Evolutionary conservation across 2,113 vertebrate genomes (phyloP).

Genomic region (Galbula dea): DNA sequence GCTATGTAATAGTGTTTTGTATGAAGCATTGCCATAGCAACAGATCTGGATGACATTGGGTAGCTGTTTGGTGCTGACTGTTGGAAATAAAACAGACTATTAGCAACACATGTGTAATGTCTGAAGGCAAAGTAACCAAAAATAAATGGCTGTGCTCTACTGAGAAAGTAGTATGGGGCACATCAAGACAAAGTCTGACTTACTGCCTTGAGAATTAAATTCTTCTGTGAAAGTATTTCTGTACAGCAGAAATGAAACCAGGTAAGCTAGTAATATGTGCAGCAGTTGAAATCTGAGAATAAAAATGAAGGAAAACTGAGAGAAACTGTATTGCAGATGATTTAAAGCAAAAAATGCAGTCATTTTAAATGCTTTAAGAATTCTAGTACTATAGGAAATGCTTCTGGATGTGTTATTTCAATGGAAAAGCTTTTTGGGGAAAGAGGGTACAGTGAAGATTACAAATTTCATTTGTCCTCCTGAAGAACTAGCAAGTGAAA

Average conservation of each 20-base stretch:
- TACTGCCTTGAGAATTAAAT: conserved; percentile 4
- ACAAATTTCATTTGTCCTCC: background rate
- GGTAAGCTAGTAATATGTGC: background rate
- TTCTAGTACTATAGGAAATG: background rate
- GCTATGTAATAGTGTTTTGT: conserved; percentile 16
- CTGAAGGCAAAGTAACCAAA: conserved; percentile 56
- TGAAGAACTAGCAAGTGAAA: background rate
- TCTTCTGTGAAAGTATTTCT: background rate
- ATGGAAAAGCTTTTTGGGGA: background rate
- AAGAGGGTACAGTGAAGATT: background rate
- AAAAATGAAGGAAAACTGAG: background rate
- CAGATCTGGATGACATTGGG: conserved; percentile 45
- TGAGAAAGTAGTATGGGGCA: background rate
- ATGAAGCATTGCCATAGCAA: conserved; percentile 38
- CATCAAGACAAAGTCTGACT: conserved; percentile 32
- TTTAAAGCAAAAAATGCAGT: background rate
- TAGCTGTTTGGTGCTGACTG: conserved; percentile 50
- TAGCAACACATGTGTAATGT: conserved; percentile 52
- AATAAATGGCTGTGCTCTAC: conserved; percentile 34
- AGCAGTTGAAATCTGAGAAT: background rate
- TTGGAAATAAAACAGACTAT: conserved; percentile 63
- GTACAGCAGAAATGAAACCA: fast-evolving
- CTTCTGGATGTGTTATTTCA: background rate
- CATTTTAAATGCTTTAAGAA: background rate
- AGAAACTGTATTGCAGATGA: background rate